Conservation (phyloP, 1,140 invertebrate genomes). For the Idris sp. region DNA sequence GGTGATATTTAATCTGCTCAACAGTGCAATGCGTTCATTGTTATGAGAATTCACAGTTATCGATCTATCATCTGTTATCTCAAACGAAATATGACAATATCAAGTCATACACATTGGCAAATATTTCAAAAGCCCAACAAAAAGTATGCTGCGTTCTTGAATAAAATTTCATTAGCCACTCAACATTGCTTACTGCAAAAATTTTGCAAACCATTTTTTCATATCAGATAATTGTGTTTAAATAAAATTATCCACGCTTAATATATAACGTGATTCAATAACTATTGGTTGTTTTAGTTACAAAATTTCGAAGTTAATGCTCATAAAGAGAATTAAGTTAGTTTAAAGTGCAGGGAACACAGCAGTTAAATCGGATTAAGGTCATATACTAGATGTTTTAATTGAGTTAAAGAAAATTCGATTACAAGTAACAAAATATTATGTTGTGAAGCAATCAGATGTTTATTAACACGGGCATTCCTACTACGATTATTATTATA, state of each 20-base stretch:
- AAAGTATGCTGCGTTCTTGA: too few species aligned
- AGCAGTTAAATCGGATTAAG: constrained; percentile 49
- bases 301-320: constrained; percentile 48
- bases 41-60: constrained; percentile 47
- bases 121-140: constrained; percentile 20
- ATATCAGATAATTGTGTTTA: constrained; percentile 4
- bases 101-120: constrained; percentile 7
- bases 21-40: constrained; percentile 44
- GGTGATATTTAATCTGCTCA: constrained; percentile 48
- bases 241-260: constrained; percentile 38
- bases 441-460: constrained; percentile 25
- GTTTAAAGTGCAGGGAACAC: constrained; percentile 42
- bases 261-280: constrained; percentile 46
- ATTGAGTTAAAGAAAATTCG: constrained; percentile 48
- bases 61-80: constrained; percentile 48
- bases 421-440: constrained; percentile 40
- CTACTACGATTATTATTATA: too few species aligned
- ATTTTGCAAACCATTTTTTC: constrained; percentile 2
- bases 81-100: constrained; percentile 42
- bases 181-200: constrained; percentile 3
- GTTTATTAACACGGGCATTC: constrained; percentile 5
- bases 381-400: constrained; percentile 55
- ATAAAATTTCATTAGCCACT: constrained; percentile 15
- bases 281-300: constrained; percentile 40
- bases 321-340: constrained; percentile 48